Conservation (phyloP, 2,888 invertebrate species). For the Heliconius aoede region DNA sequence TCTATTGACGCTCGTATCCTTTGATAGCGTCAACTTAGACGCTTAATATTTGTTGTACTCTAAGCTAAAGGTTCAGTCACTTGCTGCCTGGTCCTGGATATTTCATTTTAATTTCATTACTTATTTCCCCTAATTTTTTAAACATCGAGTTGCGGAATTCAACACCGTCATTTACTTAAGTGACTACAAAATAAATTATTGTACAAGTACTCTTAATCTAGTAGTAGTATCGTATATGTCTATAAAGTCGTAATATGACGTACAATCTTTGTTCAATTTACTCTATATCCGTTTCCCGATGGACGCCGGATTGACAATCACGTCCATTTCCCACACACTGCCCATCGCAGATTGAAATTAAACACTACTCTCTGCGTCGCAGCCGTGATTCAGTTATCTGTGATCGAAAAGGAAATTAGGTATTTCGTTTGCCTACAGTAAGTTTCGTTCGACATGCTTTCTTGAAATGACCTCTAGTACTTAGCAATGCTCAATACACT, state of each 20-base stretch:
- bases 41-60: too few species aligned
- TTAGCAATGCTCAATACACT: not conserved
- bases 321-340: constrained; percentile 62
- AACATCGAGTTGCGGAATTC: too few species aligned
- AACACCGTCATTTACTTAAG: not conserved
- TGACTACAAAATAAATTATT: too few species aligned
- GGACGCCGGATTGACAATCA: constrained; percentile 68
- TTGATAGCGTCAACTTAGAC: too few species aligned
- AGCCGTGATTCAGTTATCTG: constrained; percentile 17
- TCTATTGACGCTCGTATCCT: too few species aligned
- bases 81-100: too few species aligned
- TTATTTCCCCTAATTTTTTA: too few species aligned
- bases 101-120: too few species aligned
- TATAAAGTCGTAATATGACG: not conserved
- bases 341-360: constrained; percentile 42
- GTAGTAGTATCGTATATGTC: not conserved
- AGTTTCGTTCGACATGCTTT: not conserved
- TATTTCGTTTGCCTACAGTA: constrained; percentile 1
- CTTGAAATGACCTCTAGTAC: not conserved
- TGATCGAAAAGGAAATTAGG: constrained; percentile 26
- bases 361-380: constrained; percentile 29
- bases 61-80: too few species aligned
- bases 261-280: constrained; percentile 54
- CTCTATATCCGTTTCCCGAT: constrained; percentile 62
- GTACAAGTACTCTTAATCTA: too few species aligned